Base-by-base conservation (phyloP, 2,113 vertebrate genomes). In the Taxidea taxus region DNA sequence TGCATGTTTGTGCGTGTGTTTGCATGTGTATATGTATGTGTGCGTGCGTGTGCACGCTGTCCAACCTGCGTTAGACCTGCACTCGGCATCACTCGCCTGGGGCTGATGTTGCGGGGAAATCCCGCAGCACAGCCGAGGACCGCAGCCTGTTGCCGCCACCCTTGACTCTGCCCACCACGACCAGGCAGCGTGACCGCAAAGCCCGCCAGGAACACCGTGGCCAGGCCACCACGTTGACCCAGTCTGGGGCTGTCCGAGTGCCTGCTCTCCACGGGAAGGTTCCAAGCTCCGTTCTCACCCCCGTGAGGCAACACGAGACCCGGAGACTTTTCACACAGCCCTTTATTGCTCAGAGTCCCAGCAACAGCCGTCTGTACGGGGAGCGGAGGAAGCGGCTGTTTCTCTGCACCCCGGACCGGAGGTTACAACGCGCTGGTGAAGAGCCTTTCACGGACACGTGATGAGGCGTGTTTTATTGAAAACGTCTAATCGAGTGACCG, bases 261-360 rank as follows among this genome's bases (percentile, higher is more conserved):
- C 39, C 15, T 4, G 1, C 25, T 80, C 39, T 78, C 64, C 56
- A 15, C 14, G 77, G 34, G 23, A 56, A 78, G 39, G 60, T 16
- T 80, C 72, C n/a, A n/a, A 29, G 15, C 15, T 14, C n/a, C 29
- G 15, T 82, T 54, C 54, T 29, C 31, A 31, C 34, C 70, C 87
- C 42, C 31, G 2, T 37, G 92, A 97, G 49, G 60, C 91, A 91
- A 95, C 16, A 23, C 56, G 95, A 97, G 93, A 94, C 4, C 39
- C 95, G 49, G 11, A 95, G 97, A 95, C 15, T 96, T 96, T 98
- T 96, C 94, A 98, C 97, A 97, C 97, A 92, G 98, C 98, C 98
- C 98, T 98, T 99, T 99, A 99, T 99, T 99, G 98, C 98, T 98
- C 99, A 98, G 98, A 98, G 98, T 98, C 98, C 98, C 96, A 99